Base-by-base conservation (phyloP, 2,797 vertebrate species). In the Cetoscarus ocellatus region DNA sequence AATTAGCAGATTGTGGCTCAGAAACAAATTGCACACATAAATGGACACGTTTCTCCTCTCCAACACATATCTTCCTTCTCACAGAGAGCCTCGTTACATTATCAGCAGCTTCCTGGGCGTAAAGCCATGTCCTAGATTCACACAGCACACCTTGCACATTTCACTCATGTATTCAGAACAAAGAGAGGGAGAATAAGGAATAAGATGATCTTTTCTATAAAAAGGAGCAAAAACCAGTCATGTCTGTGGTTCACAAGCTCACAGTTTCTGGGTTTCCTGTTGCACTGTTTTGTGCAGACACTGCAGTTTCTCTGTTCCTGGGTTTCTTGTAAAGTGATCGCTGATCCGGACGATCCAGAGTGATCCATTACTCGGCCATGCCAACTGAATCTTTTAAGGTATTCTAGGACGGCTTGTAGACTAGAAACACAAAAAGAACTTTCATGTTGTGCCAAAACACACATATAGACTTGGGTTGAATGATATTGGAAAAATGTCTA, bases 291-390 rank as follows among this genome's bases (percentile, higher is more conserved):
- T 90, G 79, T 92, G 92, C 81, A 58, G 75, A 85, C 83, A 45
- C 80, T 82, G 89, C 92, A 86, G 83, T 91, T 91, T 91, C 82
- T 77, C 70, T 78, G 78, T 86, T 89, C 84, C 85, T 82, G 66
- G 73, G 86, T 89, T 90, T 90, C 70, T 61, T 88, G 93, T 93
- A 92, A 93, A 91, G 84, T 51, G 87, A 94, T 91, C 63, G 61
- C 70, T 75, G 82, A 91, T 91, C 90, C 85, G 75, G 84, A 85
- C 85, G 53, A 19, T 86, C 83, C 86, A 54, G 36, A 85, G 80
- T 66, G 86, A 92, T 88, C 82, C 82, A 85, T 87, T 84, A 88
- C 84, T 89, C 84, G 74, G 77, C 70, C 73, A 48, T 85, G 86
- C 83, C 89, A 85, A 83, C 87, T 88, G 79, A 75, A 84, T 80